phyloP scores from a whole-genome alignment of 2,888 invertebrate species.

The Lagria hirta region DNA sequence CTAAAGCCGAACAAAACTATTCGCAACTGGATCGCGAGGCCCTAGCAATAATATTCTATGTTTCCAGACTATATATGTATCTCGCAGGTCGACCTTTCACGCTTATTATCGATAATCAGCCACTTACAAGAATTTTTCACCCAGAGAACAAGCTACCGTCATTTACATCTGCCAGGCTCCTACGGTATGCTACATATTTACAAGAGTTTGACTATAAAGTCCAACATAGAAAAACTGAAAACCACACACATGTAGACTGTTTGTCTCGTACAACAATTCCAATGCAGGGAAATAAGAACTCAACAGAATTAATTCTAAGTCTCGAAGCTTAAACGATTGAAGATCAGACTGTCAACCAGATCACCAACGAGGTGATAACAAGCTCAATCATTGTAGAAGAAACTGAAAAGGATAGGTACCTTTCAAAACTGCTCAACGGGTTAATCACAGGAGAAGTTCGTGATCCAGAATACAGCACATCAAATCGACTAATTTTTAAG shows the following conservation, averaged over 20 bases:
- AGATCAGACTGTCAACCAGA: conserved; percentile 9
- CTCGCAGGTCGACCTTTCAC: conserved; percentile 23
- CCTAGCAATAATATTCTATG: conserved; percentile 25
- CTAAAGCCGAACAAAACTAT: conserved; percentile 17
- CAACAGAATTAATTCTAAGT: conserved; percentile 1
- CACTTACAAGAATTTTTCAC: conserved; percentile 21
- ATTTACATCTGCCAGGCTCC: conserved; percentile 21
- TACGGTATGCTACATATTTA: conserved; percentile 27
- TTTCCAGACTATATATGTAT: conserved; percentile 23
- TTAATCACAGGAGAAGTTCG: conserved; percentile 3
- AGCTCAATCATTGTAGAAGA: conserved; percentile 5
- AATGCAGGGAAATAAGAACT: background rate
- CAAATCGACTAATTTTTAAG: conserved; percentile 3
- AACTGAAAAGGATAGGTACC: conserved; percentile 1
- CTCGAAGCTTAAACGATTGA: too few species aligned
- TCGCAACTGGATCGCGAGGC: conserved; percentile 46
- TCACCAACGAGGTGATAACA: conserved; percentile 1
- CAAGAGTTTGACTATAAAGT: conserved; percentile 18
- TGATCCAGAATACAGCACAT: background rate
- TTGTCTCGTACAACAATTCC: conserved; percentile 19
- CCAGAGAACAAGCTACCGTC: conserved; percentile 13
- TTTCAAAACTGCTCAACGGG: background rate
- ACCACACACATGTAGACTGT: conserved; percentile 18
- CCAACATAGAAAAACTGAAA: conserved; percentile 1
- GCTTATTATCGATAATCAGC: conserved; percentile 25